phyloP scores from a whole-genome alignment of 1,140 invertebrate genomes.

The Rhopalosiphum padi region DNA sequence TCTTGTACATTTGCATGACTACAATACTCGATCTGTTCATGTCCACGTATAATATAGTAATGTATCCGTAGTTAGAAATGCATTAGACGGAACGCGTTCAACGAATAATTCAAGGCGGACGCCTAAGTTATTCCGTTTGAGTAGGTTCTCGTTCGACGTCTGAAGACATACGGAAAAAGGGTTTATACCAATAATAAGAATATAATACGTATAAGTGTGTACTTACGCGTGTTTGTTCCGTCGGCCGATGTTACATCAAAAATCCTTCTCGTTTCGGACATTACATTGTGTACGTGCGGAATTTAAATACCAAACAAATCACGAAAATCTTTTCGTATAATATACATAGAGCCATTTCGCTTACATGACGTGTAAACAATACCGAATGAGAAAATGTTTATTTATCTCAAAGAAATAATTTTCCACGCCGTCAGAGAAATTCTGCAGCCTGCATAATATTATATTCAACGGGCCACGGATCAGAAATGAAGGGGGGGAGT shows the following conservation, averaged over 20 bases:
- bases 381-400: background rate
- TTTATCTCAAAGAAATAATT: constrained; percentile 9
- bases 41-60: background rate
- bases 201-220: background rate
- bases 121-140: background rate
- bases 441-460: background rate
- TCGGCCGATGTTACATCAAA: background rate
- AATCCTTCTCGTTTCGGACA: background rate
- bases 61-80: background rate
- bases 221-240: background rate
- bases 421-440: background rate
- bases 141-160: background rate
- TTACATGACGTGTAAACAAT: constrained; percentile 28
- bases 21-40: background rate
- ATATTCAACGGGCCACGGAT: background rate
- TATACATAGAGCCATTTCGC: background rate
- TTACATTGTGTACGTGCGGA: background rate
- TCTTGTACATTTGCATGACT: background rate
- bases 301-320: constrained; percentile 36
- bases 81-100: background rate
- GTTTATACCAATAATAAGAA: background rate
- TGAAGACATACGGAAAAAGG: background rate
- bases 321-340: background rate
- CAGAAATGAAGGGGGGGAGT: too few species aligned
- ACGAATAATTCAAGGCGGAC: background rate